phyloP scores from a whole-genome alignment of 2,888 invertebrate genomes.

The Meandrusa payeni region DNA sequence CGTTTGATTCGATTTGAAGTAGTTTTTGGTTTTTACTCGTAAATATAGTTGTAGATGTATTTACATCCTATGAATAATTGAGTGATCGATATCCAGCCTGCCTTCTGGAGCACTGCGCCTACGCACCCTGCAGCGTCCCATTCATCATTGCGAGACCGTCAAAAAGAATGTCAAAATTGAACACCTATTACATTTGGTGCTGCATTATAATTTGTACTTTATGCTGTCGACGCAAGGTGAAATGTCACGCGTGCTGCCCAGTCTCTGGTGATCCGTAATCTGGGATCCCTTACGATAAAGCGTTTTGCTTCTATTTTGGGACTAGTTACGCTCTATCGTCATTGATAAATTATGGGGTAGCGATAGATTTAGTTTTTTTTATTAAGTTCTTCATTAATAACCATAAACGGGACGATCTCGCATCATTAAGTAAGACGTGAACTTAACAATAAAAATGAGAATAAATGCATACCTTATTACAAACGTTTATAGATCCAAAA shows the following conservation, averaged over 20 bases:
- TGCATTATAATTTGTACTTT: conserved; percentile 9
- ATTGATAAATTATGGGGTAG: conserved; percentile 15
- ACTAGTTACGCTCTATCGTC: conserved; percentile 6
- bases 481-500: too few species aligned
- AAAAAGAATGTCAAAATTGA: conserved; percentile 5
- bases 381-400: background rate
- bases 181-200: background rate
- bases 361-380: background rate
- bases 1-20: too few species aligned
- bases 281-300: conserved; percentile 7
- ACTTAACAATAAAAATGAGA: too few species aligned
- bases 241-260: too few species aligned
- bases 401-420: background rate
- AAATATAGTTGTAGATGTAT: too few species aligned
- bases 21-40: too few species aligned
- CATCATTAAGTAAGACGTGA: too few species aligned
- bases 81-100: conserved; percentile 40
- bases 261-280: conserved; percentile 4
- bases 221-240: background rate
- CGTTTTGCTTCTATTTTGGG: conserved; percentile 19
- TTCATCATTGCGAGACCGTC: conserved; percentile 35
- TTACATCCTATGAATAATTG: conserved; percentile 51
- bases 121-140: conserved; percentile 36
- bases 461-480: too few species aligned
- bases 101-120: conserved; percentile 29